Conservation (phyloP, 2,797 vertebrate genomes). For the Furcifer pardalis region DNA sequence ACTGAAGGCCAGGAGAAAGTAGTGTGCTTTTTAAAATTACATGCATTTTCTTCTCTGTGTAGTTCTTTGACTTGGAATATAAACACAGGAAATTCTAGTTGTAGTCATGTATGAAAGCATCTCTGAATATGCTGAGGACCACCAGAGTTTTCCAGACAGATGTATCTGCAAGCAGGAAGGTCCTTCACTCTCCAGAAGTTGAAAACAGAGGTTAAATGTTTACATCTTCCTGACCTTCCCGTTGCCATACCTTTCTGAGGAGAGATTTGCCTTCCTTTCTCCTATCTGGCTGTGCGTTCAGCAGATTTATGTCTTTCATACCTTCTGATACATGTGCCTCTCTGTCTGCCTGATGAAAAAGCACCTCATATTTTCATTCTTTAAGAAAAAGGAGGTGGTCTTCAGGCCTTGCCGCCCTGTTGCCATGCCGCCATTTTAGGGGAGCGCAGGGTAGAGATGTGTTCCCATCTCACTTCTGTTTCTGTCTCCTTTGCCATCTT, state of each 20-base stretch:
- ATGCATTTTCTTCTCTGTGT: background rate
- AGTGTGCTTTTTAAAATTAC: background rate
- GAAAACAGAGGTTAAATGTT: background rate
- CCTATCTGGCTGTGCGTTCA: background rate
- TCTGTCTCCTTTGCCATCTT: slow-evolving; percentile 37
- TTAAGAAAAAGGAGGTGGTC: background rate
- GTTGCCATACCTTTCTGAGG: background rate
- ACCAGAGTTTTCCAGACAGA: background rate
- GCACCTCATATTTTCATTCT: background rate
- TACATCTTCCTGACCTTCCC: background rate
- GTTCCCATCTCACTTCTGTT: slow-evolving; percentile 26
- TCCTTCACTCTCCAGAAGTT: background rate
- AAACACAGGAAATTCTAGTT: slow-evolving; percentile 17
- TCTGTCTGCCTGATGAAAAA: background rate
- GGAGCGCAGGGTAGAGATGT: slow-evolving; percentile 8
- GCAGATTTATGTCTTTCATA: background rate
- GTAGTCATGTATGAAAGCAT: background rate
- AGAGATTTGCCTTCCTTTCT: background rate
- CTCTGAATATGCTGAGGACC: background rate
- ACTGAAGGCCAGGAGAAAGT: background rate
- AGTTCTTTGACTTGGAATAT: slow-evolving; percentile 6
- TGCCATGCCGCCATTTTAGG: slow-evolving; percentile 38
- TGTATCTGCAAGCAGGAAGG: background rate
- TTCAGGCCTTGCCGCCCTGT: slow-evolving; percentile 1
- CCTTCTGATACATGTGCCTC: background rate